Base-by-base conservation (phyloP, 2,113 vertebrate species). In the Hippoglossus stenolepis region DNA sequence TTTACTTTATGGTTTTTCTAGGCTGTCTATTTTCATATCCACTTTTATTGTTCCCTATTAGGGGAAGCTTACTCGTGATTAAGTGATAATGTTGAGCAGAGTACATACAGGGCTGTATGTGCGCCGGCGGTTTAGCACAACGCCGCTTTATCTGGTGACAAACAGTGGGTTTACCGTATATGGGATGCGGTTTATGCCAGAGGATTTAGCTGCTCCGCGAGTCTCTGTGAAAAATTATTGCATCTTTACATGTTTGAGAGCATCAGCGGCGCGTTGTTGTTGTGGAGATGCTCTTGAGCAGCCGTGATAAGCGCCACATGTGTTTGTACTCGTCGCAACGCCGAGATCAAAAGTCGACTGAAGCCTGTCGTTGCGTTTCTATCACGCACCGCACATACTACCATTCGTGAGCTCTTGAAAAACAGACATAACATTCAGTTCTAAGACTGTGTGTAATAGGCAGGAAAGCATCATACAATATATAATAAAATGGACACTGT, bases 191-290 rank as follows among this genome's bases (percentile, higher is more conserved):
- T 95, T 96, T 93, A 94, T 95, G 94, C 93, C 74, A 84, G 93
- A 94, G 95, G 96, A 92, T 97, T 96, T 94, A 96, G 96, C 96
- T 96, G 94, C 94, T 95, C 92, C 93, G 92, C 94, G 92, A 93
- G 93, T 94, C 95, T 96, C 96, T 92, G 92, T 92, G 92, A 93
- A 96, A 31, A 95, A 96, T 95, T 93, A 96, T 95, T 81, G 90
- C 86, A 92, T 93, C 96, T 96, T 96, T 93, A 94, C 95, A 95
- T 94, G 90, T 95, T 95, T 91, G 91, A 90, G 93, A 94, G 95
- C 93, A 94, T 95, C 95, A n/a, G n/a, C n/a, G 94, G 95, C 94
- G 92, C 94, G 24, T 24, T 24, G 94, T 95, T 80, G 92, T 94
- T 93, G 95, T 91, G 93, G 94, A 94, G 95, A 94, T 8, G 45